These are phyloP conservation scores for Neoseiulus cucumeris DNA, from an alignment of 1,140 invertebrate species.

Conservation along the genomic window DNA sequence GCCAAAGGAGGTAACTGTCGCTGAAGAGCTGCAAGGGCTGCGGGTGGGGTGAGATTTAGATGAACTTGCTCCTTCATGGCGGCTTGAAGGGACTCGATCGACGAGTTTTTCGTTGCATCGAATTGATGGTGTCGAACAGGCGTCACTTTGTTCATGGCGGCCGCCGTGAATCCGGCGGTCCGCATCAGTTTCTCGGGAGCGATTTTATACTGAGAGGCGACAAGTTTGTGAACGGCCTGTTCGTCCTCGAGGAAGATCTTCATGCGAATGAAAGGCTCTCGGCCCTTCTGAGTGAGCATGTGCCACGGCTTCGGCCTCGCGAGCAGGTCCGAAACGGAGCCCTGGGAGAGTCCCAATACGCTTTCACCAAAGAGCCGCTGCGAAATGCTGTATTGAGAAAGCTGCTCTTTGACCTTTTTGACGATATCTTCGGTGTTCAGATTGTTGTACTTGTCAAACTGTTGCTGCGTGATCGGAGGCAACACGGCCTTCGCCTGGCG, in stretches of 20 bases:
- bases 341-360: conserved; percentile 84
- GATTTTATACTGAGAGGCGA: conserved; percentile 92
- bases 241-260: conserved; percentile 94
- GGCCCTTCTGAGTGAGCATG: conserved; percentile 87
- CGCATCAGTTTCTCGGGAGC: conserved; percentile 86
- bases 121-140: conserved; percentile 17
- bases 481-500: conserved; percentile 81
- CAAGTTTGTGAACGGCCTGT: conserved; percentile 84
- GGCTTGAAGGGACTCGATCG: conserved; percentile 5
- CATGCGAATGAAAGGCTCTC: conserved; percentile 93
- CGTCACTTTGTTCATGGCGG: conserved; percentile 13
- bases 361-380: conserved; percentile 94
- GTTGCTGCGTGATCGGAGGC: conserved; percentile 92
- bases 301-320: conserved; percentile 91
- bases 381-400: conserved; percentile 95
- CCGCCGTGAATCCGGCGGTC: conserved; percentile 63
- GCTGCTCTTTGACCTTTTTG: conserved; percentile 82
- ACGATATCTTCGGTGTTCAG: conserved; percentile 97
- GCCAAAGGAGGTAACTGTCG: conserved; percentile 11
- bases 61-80: conserved; percentile 14
- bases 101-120: conserved; percentile 14
- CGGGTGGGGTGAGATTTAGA: background rate
- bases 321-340: conserved; percentile 79
- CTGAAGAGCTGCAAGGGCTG: conserved; percentile 10
- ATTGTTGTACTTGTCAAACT: conserved; percentile 95